A percentile compares a stretch with the other conserved stretches of the same genome.
phyloP scores from a whole-genome alignment of 2,113 vertebrate species.

The Notarius quadriscutis region DNA sequence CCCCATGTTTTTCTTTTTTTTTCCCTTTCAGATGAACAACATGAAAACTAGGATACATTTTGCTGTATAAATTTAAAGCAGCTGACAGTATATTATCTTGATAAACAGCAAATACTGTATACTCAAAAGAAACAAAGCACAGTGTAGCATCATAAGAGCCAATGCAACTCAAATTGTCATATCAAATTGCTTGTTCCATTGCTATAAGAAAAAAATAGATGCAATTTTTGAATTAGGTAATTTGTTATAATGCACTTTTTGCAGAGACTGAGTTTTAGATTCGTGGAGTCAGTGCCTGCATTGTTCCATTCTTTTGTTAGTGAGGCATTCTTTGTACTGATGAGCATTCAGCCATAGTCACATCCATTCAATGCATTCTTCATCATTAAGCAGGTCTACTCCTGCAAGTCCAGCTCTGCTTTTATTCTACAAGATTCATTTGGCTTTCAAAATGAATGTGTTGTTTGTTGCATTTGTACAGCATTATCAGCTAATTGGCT shows the following conservation, averaged over 20 bases:
- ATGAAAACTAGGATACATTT: not conserved
- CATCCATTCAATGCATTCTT: conserved; percentile 53
- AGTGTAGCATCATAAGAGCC: too few species aligned
- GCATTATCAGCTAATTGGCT: conserved; percentile 51
- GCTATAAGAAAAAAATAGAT: conserved; percentile 14
- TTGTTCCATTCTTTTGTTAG: conserved; percentile 43
- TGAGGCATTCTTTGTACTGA: conserved; percentile 43
- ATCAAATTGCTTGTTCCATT: not conserved
- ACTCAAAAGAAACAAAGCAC: not conserved
- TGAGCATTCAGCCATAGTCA: conserved; percentile 52
- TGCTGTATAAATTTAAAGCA: not conserved
- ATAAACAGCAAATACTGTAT: not conserved
- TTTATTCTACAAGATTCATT: conserved; percentile 51
- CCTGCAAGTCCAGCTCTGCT: conserved; percentile 30
- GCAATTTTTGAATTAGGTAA: conserved; percentile 49
- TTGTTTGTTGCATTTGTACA: conserved; percentile 45
- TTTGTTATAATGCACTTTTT: conserved; percentile 56
- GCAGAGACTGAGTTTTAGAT: conserved; percentile 45
- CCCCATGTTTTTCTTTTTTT: not conserved
- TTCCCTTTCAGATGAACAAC: not conserved
- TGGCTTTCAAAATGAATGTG: conserved; percentile 34
- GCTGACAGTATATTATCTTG: not conserved
- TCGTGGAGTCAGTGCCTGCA: conserved; percentile 30
- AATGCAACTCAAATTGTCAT: not conserved
- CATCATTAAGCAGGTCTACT: conserved; percentile 57